These are phyloP conservation scores for Phymatocera aterrima DNA, from an alignment of 2,888 invertebrate species.

Conservation along the genomic window DNA sequence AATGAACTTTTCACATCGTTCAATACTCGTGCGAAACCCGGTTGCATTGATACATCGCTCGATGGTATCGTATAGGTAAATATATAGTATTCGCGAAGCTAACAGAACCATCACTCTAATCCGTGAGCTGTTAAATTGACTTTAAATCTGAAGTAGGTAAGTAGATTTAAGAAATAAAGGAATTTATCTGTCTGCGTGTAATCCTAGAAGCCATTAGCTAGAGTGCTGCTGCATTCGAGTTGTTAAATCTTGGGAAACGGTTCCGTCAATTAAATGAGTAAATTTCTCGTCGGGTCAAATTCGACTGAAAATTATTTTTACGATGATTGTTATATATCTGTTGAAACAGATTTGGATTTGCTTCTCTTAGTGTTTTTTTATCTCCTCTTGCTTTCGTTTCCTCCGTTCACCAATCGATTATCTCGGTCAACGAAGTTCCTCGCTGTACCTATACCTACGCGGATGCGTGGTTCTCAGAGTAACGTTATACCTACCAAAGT, in stretches of 20 bases:
- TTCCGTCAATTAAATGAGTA: constrained; percentile 31
- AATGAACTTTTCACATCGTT: no score
- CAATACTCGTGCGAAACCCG: no score
- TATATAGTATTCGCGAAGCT: not conserved
- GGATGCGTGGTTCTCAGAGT: constrained; percentile 6
- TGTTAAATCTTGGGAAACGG: constrained; percentile 17
- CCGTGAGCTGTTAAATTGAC: constrained; percentile 6
- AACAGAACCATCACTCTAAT: not conserved
- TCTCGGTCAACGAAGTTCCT: not conserved
- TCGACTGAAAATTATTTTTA: not conserved
- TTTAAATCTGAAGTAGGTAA: constrained; percentile 6
- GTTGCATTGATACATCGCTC: no score
- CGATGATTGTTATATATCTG: not conserved
- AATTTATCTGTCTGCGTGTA: constrained; percentile 33
- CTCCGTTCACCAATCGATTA: not conserved
- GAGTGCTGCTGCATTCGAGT: constrained; percentile 33
- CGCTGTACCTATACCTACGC: not conserved
- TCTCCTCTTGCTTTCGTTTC: not conserved
- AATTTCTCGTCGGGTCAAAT: not conserved
- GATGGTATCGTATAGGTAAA: not conserved
- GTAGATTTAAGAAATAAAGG: constrained; percentile 28
- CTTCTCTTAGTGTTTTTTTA: not conserved
- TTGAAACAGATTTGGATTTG: not conserved
- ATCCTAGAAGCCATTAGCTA: constrained; percentile 40
- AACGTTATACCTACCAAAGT: constrained; percentile 31